phyloP scores from a whole-genome alignment of 2,797 vertebrate genomes.

The Phaenicophaeus curvirostris region DNA sequence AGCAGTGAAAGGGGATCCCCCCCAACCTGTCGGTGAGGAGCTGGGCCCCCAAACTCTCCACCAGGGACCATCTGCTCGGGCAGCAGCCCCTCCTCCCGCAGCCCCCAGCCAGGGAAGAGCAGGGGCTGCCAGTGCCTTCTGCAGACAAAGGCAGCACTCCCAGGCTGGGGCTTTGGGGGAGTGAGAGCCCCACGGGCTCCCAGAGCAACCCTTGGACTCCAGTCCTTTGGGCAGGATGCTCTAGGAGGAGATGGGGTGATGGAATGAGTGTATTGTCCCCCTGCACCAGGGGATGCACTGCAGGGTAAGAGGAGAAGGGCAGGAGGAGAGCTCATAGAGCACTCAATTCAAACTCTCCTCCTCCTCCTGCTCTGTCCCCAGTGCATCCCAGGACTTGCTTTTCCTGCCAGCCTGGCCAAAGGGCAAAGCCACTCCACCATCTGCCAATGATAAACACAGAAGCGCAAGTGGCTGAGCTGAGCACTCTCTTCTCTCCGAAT shows the following conservation, averaged over 20 bases:
- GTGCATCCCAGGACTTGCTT: not conserved
- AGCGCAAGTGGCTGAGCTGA: not conserved
- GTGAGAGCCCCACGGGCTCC: not conserved
- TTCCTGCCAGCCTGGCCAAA: not conserved
- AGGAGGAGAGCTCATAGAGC: not conserved
- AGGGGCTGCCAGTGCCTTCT: not conserved
- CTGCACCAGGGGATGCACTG: not conserved
- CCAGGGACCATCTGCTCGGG: slow-evolving; percentile 54
- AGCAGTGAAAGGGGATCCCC: slow-evolving; percentile 14
- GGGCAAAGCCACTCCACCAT: not conserved
- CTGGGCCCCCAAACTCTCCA: not conserved
- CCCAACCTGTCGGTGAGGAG: not conserved
- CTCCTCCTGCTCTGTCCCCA: not conserved
- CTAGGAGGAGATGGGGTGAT: not conserved
- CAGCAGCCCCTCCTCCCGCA: slow-evolving; percentile 32
- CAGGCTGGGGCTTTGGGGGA: not conserved
- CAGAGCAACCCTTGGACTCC: fast-evolving
- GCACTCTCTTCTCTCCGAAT: not conserved
- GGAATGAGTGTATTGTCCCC: fast-evolving
- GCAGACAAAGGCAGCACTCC: slow-evolving; percentile 29
- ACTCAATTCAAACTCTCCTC: not conserved
- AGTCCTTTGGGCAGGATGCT: fast-evolving
- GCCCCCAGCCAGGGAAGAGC: not conserved
- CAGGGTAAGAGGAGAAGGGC: not conserved
- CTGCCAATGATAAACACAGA: not conserved